These are phyloP conservation scores for Ips nitidus DNA, from an alignment of 1,140 invertebrate genomes.

Conservation along the genomic window DNA sequence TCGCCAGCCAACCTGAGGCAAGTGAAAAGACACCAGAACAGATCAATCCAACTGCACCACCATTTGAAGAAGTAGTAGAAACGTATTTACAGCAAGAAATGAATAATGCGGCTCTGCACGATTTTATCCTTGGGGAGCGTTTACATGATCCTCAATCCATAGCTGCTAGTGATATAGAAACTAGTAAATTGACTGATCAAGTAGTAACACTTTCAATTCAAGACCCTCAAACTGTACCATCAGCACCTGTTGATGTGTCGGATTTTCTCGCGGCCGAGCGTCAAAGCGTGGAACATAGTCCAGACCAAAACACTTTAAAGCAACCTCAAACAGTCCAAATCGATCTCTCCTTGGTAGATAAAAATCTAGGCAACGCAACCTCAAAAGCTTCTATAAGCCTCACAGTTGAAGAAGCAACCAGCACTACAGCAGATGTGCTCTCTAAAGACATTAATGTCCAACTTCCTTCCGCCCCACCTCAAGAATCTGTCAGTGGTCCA, in stretches of 20 bases:
- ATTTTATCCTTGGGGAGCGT: slow-evolving; percentile 34
- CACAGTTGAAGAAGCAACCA: slow-evolving; percentile 42
- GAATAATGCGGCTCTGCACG: slow-evolving; percentile 14
- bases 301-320: not conserved
- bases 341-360: slow-evolving; percentile 49
- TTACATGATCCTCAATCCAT: slow-evolving; percentile 4
- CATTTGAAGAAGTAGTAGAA: slow-evolving; percentile 31
- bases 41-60: slow-evolving; percentile 23
- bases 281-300: slow-evolving; percentile 17
- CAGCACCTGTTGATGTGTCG: not conserved
- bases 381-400: slow-evolving; percentile 44
- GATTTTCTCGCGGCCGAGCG: slow-evolving; percentile 37
- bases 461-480: slow-evolving; percentile 37
- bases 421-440: slow-evolving; percentile 31
- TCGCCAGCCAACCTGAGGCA: slow-evolving; percentile 23
- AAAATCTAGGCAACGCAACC: slow-evolving; percentile 35
- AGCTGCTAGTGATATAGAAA: too few relatives aligned
- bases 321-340: slow-evolving; percentile 45
- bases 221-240: slow-evolving; percentile 22
- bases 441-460: slow-evolving; percentile 45
- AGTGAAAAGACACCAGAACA: not conserved
- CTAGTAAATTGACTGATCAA: too few relatives aligned
- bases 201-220: slow-evolving; percentile 32
- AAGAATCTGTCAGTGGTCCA: slow-evolving; percentile 36
- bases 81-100: slow-evolving; percentile 20